Percentiles rank a stretch among this genome's conserved stretches.
phyloP scores from a whole-genome alignment of 2,797 vertebrate genomes.

The Hoplostethus atlanticus region DNA sequence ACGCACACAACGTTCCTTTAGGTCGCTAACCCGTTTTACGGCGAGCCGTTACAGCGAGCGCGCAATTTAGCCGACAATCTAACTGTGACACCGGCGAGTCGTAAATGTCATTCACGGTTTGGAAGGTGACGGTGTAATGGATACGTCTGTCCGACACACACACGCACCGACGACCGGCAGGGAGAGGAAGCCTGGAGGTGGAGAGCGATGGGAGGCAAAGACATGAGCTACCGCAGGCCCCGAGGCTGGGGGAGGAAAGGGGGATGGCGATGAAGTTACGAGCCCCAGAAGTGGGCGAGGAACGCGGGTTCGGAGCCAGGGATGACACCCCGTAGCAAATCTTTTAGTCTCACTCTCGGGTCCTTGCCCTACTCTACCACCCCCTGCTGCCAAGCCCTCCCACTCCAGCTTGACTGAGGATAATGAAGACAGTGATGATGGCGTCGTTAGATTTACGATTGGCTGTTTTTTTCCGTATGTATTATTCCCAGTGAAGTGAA shows the following conservation, averaged over 20 bases:
- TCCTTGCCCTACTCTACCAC: conserved; percentile 47
- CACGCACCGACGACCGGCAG: neutral
- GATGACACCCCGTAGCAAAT: conserved; percentile 71
- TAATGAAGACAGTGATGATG: conserved; percentile 32
- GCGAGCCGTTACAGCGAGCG: conserved; percentile 36
- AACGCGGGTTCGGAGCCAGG: conserved; percentile 65
- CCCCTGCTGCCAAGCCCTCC: conserved; percentile 37
- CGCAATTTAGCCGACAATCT: conserved; percentile 30
- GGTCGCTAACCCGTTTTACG: conserved; percentile 34
- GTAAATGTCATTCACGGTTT: conserved; percentile 68
- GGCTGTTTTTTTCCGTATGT: neutral
- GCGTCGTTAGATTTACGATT: conserved; percentile 44
- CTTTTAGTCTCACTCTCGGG: conserved; percentile 60
- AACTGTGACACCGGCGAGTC: conserved; percentile 66
- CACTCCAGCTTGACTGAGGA: conserved; percentile 8
- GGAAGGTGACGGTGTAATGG: conserved; percentile 57
- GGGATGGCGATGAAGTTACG: conserved; percentile 16
- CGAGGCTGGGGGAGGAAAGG: neutral
- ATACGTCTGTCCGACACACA: conserved; percentile 46
- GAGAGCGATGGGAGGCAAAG: conserved; percentile 42
- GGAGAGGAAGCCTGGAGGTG: conserved; percentile 43
- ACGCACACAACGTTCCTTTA: conserved; percentile 18
- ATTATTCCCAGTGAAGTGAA: conserved; percentile 1
- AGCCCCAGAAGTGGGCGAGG: conserved; percentile 48
- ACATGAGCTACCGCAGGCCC: neutral